Evolutionary conservation across 1,140 invertebrate species (phyloP), one percentile per base, ranked within the genome.

Genomic region (Achroia grisella): DNA sequence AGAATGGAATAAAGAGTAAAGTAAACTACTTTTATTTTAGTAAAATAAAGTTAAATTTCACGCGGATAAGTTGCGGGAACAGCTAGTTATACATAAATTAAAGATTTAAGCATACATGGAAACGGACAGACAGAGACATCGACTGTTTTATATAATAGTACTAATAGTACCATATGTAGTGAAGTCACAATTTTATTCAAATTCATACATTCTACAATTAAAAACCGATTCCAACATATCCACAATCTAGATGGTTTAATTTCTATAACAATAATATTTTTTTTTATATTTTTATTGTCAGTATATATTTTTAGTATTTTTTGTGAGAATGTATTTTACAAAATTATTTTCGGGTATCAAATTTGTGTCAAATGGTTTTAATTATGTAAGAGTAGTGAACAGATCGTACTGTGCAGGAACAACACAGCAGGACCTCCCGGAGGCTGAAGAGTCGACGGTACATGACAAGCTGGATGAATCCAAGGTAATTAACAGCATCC

Each of bases 311-410:
- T 42, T 42, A 39, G 12, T 47, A 43, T 51, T 48, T 61, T 64
- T 68, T 62, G 60, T 62, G 60, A 65, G 44, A 52, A 79, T 82
- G 75, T 43, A 32, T 42, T 67, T 69, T 57, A 52, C 58, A 51
- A 79, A 79, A 75, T 71, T 80, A 49, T 62, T 71, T 52, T 58
- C 51, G 23, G 56, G 58, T 71, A 55, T 34, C 10, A 66, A 44
- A 56, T 43, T 44, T 39, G 23, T 57, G 8, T 32, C 23, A 10
- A 48, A 27, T 8, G 40, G 45, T 12, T 5, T 44, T 13, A 43
- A 53, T 47, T 50, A 15, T 49, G 15, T 32, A 41, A 51, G 34
- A 30, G 15, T 56, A 15, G 10, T 30, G 9, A 49, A 39, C 28
- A 42, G 39, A 30, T 27, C 27, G 27, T 49, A 28, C 35, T 42